Base-by-base conservation (phyloP, 2,113 vertebrate species). In the Sigmodon hispidus region DNA sequence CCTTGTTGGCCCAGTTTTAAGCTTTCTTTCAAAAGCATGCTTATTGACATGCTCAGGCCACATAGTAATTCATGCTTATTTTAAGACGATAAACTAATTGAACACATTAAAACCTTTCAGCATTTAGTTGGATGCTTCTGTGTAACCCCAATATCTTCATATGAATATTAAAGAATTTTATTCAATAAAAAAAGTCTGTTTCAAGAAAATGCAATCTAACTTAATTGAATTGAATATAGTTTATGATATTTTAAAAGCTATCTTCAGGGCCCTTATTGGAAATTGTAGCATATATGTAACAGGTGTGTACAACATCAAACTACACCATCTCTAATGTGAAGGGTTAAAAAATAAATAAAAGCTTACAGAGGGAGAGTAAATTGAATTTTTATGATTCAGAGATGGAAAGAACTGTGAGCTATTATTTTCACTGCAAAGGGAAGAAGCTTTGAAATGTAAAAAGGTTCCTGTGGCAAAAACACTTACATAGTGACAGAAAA, bases 401-500 rank as follows among this genome's bases (percentile, higher is more conserved):
- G 67, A 96, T 79, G 92, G 91, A 97, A 95, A 96, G 76, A 86
- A 75, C 31, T 59, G 69, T 5, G 91, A 94, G 93, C 83, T 96
- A 91, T 94, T 96, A 93, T 92, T 97, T 94, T 95, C 83, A 70
- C 5, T 89, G 89, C 61, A 92, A 95, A 43, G 22, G 24, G 69
- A 95, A 97, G 88, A 90, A 40, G 86, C 67, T 93, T 94, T 95
- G 94, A 97, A 98, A 96, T 96, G 73, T 89, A 95, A 94, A 94
- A 91, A 69, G 34, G 31, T 92, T 97, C 80, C 84, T 83, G 50
- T 96, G 83, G 93, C 80, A 95, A 92, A 96, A 96, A 55, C 86
- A 80, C 55, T 93, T 94, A 89, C 22, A n/a, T 77, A 19, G 45
- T 94, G 86, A 93, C 13, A 93, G 45, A 89, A 52, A 87, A 89